Evolutionary conservation across 1,140 invertebrate genomes (phyloP).

Genomic region (Drosophila bifasciata): DNA sequence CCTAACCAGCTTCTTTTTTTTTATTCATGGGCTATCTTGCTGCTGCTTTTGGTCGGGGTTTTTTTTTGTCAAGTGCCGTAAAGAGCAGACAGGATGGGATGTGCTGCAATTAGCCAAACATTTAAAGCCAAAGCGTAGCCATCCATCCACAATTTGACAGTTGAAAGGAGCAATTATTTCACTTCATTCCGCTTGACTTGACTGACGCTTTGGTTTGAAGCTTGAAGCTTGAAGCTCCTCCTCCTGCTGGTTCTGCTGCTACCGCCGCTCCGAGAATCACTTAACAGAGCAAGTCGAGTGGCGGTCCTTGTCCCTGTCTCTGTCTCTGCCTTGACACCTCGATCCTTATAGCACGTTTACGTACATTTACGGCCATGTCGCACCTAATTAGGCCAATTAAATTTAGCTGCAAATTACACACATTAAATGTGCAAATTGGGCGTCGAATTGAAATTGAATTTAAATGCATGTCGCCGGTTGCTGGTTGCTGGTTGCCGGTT

Average conservation of each 20-base stretch:
- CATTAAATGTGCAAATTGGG: slow-evolving; percentile 55
- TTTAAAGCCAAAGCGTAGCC: slow-evolving; percentile 13
- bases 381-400: slow-evolving; percentile 59
- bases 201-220: slow-evolving; percentile 5
- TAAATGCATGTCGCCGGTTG: slow-evolving; percentile 30
- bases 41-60: too few relatives aligned
- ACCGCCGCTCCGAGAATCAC: too few relatives aligned
- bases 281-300: too few relatives aligned
- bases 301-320: too few relatives aligned
- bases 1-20: too few relatives aligned
- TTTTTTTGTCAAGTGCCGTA: too few relatives aligned
- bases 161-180: slow-evolving; percentile 30
- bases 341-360: background rate
- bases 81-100: too few relatives aligned
- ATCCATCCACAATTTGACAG: slow-evolving; percentile 19
- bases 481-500: slow-evolving; percentile 1
- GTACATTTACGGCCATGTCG: slow-evolving; percentile 50
- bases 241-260: too few relatives aligned
- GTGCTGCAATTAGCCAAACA: too few relatives aligned
- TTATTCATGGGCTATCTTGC: too few relatives aligned
- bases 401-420: slow-evolving; percentile 42
- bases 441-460: slow-evolving; percentile 32
- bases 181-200: slow-evolving; percentile 29
- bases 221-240: too few relatives aligned
- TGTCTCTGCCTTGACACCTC: too few relatives aligned